Evolutionary conservation across 2,888 invertebrate genomes (phyloP).

Genomic region (Lasioglossum calceatum): DNA sequence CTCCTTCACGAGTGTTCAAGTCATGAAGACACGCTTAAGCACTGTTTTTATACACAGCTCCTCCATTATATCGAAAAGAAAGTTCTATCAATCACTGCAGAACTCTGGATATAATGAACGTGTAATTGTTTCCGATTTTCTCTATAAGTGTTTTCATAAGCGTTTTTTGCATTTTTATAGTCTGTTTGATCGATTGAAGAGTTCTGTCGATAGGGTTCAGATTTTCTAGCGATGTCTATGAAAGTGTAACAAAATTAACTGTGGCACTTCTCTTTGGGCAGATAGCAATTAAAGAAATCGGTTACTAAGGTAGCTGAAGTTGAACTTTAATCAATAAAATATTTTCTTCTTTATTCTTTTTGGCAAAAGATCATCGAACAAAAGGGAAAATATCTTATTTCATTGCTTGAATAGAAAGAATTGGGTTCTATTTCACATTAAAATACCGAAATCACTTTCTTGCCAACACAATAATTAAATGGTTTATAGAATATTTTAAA

Average conservation of each 20-base stretch:
- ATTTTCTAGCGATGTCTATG: neutral
- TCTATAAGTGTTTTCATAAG: neutral
- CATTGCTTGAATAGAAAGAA: no score
- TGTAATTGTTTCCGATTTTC: neutral
- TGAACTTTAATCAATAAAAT: no score
- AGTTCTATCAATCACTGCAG: neutral
- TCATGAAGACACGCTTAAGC: neutral
- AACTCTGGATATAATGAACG: neutral
- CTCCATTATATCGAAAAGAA: neutral
- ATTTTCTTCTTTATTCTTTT: no score
- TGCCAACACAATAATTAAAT: neutral
- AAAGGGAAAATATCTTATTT: no score
- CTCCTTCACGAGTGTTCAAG: neutral
- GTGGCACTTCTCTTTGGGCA: no score
- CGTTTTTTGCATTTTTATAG: neutral
- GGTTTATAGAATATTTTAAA: no score
- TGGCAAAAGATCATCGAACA: no score
- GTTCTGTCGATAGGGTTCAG: neutral
- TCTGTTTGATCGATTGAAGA: neutral
- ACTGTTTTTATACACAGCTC: neutral
- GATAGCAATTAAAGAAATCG: neutral
- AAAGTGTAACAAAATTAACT: neutral
- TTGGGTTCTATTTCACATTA: no score
- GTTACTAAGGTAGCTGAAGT: neutral
- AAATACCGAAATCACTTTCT: no score